These are phyloP conservation scores for Pionites leucogaster DNA, from an alignment of 2,113 vertebrate species.

Conservation along the genomic window DNA sequence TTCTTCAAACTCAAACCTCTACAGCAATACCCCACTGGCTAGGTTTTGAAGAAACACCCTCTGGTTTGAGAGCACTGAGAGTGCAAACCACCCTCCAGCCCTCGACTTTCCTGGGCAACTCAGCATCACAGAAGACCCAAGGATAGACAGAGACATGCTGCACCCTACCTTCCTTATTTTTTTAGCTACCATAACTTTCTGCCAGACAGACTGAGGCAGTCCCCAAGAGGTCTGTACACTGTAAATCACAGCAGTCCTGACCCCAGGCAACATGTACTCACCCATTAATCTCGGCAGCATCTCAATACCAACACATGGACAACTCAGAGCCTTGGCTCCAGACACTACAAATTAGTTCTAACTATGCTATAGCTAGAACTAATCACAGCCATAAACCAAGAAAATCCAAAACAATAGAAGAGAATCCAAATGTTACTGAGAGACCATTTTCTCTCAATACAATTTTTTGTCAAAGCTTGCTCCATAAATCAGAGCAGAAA, in stretches of 20 bases:
- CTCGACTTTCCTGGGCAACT: neutral
- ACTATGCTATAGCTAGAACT: neutral
- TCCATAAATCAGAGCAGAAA: neutral
- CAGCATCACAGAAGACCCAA: accelerated
- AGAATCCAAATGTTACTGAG: conserved; percentile 35
- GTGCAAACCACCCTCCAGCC: neutral
- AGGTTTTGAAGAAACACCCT: neutral
- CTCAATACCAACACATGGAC: neutral
- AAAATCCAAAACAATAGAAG: conserved; percentile 1
- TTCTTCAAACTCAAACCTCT: neutral
- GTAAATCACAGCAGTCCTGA: neutral
- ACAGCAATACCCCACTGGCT: accelerated
- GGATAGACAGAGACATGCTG: neutral
- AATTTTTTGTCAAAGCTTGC: neutral
- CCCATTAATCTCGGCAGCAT: neutral
- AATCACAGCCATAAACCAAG: neutral
- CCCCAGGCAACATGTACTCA: neutral
- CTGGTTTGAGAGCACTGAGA: neutral
- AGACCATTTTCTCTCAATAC: neutral
- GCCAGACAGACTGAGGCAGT: neutral
- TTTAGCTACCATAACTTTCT: neutral
- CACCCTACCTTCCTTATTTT: neutral
- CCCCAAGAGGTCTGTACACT: accelerated
- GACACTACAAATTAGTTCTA: conserved; percentile 8
- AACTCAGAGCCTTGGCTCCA: neutral